Evolutionary conservation across 2,888 invertebrate genomes (phyloP).

Genomic region (Leucoptera coffeella): DNA sequence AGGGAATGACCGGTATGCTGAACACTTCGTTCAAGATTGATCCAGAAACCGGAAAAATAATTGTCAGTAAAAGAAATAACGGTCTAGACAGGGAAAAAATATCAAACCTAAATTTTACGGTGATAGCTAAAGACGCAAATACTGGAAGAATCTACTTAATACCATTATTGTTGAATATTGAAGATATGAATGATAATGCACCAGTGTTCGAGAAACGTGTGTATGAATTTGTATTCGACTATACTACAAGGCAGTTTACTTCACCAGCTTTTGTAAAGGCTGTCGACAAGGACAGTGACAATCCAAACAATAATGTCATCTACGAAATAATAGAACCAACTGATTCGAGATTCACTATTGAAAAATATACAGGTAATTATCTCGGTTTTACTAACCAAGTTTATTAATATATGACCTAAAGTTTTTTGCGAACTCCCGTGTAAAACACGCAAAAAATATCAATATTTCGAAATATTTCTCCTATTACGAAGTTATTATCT

Average conservation of each 20-base stretch:
- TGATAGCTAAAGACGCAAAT: conserved; percentile 85
- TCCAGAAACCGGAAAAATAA: conserved; percentile 71
- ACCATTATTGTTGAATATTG: conserved; percentile 66
- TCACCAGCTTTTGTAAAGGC: conserved; percentile 76
- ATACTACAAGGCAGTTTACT: conserved; percentile 69
- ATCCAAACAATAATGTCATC: conserved; percentile 79
- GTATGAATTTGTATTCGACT: conserved; percentile 76
- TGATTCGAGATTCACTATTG: conserved; percentile 66
- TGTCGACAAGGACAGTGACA: conserved; percentile 72
- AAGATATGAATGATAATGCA: conserved; percentile 79
- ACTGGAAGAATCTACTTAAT: conserved; percentile 74
- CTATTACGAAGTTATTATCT: too few species aligned
- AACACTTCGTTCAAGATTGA: conserved; percentile 76
- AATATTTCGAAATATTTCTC: too few species aligned
- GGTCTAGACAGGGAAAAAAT: conserved; percentile 79
- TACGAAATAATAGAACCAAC: conserved; percentile 77
- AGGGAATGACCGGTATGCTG: conserved; percentile 68
- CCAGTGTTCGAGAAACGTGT: conserved; percentile 74
- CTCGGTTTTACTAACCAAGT: background rate
- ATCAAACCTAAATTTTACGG: conserved; percentile 69
- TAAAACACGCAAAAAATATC: too few species aligned
- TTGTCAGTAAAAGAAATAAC: conserved; percentile 67
- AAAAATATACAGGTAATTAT: conserved; percentile 63
- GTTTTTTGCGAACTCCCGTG: too few species aligned
- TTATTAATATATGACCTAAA: too few species aligned